Evolutionary conservation across 2,797 vertebrate genomes (phyloP).

Genomic region (Cuculus canorus): DNA sequence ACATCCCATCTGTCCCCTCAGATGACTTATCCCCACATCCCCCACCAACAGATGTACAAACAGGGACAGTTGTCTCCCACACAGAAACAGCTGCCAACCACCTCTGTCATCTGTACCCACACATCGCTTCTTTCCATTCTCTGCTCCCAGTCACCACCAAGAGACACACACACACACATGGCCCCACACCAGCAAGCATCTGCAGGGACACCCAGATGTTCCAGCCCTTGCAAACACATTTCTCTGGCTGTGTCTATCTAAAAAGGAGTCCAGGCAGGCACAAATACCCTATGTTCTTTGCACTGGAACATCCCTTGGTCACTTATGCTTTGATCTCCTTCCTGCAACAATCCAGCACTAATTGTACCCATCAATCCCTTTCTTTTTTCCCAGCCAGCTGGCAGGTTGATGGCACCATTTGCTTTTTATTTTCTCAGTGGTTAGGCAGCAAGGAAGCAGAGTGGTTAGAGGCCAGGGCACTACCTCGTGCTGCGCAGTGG

Average conservation of each 20-base stretch:
- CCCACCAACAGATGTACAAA: background rate
- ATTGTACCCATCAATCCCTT: background rate
- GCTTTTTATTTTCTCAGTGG: background rate
- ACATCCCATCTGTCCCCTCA: slow-evolving; percentile 21
- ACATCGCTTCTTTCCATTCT: background rate
- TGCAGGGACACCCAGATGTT: background rate
- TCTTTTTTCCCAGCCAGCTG: background rate
- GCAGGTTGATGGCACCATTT: background rate
- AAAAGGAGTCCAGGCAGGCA: background rate
- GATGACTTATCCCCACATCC: background rate
- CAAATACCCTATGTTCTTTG: accelerated
- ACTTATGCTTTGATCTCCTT: background rate
- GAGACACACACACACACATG: background rate
- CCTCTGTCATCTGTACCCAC: background rate
- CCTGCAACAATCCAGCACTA: background rate
- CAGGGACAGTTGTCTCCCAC: background rate
- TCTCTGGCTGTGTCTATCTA: background rate
- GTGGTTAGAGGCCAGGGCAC: background rate
- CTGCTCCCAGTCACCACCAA: background rate
- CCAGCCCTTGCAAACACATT: background rate
- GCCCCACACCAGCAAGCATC: background rate
- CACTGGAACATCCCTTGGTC: accelerated
- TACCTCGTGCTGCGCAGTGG: accelerated
- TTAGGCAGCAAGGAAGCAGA: accelerated
- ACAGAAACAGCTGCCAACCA: slow-evolving; percentile 24